Evolutionary conservation across 2,888 invertebrate species (phyloP).

Genomic region (Syritta pipiens): DNA sequence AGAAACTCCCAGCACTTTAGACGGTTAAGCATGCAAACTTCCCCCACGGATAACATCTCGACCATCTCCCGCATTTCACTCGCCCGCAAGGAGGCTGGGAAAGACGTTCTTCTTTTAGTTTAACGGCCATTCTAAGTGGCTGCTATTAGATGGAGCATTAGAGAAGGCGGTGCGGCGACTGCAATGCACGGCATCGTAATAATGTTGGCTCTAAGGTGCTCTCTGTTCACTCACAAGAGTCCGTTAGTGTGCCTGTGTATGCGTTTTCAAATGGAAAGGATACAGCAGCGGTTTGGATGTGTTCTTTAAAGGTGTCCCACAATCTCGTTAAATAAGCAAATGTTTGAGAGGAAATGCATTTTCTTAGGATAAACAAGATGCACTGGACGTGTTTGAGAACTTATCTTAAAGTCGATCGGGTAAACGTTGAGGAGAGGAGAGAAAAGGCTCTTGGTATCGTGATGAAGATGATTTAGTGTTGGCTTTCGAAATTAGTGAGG

Average conservation of each 20-base stretch:
- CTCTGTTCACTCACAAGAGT: neutral
- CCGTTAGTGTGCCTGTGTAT: neutral
- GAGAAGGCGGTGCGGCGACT: slow-evolving; percentile 46
- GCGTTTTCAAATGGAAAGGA: neutral
- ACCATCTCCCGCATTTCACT: too few relatives aligned
- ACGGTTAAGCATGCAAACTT: slow-evolving; percentile 46
- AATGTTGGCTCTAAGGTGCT: slow-evolving; percentile 43
- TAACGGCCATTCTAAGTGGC: slow-evolving; percentile 52
- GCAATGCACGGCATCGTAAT: slow-evolving; percentile 52
- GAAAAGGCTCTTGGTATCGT: neutral
- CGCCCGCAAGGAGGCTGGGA: slow-evolving; percentile 42
- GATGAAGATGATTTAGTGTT: slow-evolving; percentile 2
- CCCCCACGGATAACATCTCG: slow-evolving; percentile 37
- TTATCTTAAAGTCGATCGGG: too few relatives aligned
- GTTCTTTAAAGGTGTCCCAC: slow-evolving; percentile 37
- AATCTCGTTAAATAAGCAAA: slow-evolving; percentile 64
- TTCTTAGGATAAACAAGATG: too few relatives aligned
- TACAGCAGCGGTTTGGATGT: neutral
- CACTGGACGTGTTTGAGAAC: too few relatives aligned
- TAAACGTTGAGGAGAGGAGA: too few relatives aligned
- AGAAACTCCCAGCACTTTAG: slow-evolving; percentile 62
- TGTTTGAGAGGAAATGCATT: slow-evolving; percentile 63
- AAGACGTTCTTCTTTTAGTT: slow-evolving; percentile 12
- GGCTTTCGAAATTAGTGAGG: neutral
- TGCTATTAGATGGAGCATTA: slow-evolving; percentile 49